Conservation (phyloP, 2,113 vertebrate genomes). For the Orycteropus afer region DNA sequence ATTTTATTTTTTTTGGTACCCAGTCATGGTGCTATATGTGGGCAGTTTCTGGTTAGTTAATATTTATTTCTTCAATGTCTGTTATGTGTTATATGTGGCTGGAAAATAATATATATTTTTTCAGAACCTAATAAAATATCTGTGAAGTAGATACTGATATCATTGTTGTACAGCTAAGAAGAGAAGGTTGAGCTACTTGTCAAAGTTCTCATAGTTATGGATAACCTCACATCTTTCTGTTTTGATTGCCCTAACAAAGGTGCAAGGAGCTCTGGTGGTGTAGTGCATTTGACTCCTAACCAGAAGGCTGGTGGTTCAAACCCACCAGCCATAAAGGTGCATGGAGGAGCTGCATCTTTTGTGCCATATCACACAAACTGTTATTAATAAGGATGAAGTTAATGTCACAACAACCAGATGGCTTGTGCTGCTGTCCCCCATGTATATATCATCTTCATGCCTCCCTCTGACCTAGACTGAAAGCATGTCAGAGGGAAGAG, state of each 20-base stretch:
- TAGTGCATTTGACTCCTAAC: too few relatives aligned
- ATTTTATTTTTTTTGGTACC: too few relatives aligned
- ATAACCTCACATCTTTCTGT: neutral
- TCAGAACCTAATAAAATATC: neutral
- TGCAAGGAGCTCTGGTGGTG: too few relatives aligned
- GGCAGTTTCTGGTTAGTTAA: neutral
- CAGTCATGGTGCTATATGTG: too few relatives aligned
- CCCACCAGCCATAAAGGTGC: too few relatives aligned
- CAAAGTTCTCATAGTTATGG: neutral
- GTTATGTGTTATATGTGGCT: accelerated
- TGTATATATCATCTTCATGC: neutral
- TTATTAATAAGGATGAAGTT: too few relatives aligned
- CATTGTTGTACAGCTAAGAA: neutral
- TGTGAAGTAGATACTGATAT: neutral
- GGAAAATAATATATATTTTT: neutral
- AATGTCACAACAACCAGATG: neutral
- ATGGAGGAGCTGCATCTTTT: neutral
- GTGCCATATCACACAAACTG: neutral
- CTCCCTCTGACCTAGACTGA: neutral
- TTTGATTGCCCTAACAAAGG: neutral
- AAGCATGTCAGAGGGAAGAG: neutral
- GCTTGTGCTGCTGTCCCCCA: neutral
- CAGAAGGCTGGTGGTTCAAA: too few relatives aligned
- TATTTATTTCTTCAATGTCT: neutral
- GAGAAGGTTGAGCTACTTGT: neutral